Percentiles rank a stretch among this genome's conserved stretches.
Evolutionary conservation across 35 echinoderm and acorn worm genomes (phyloP).

Genomic region (Chiridota heheva): DNA sequence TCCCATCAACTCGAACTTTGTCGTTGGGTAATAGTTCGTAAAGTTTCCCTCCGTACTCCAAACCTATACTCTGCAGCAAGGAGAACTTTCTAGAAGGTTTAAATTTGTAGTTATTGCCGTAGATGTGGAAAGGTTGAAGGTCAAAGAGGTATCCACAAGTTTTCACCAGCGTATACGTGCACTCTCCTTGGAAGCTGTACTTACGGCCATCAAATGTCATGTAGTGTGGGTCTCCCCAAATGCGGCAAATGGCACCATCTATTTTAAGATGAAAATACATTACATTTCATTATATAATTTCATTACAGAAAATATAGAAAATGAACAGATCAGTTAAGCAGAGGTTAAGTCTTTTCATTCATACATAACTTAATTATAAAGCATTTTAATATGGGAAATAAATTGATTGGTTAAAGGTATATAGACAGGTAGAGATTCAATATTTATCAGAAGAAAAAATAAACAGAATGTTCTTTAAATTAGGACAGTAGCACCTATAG

Average conservation of each 20-base stretch:
- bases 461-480: too few relatives aligned
- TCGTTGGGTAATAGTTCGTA: constrained; percentile 13
- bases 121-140: constrained; percentile 14
- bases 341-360: too few relatives aligned
- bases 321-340: too few relatives aligned
- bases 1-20: constrained; percentile 41
- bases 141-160: constrained; percentile 36
- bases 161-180: constrained; percentile 25
- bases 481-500: too few relatives aligned
- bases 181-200: constrained; percentile 36
- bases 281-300: too few relatives aligned
- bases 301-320: too few relatives aligned
- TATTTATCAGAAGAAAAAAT: too few relatives aligned
- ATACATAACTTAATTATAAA: too few relatives aligned
- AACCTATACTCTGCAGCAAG: neutral
- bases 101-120: constrained; percentile 29
- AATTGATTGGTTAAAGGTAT: too few relatives aligned
- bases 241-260: constrained; percentile 7
- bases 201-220: constrained; percentile 38
- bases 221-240: constrained; percentile 47
- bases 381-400: too few relatives aligned
- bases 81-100: constrained; percentile 28
- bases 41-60: constrained; percentile 3
- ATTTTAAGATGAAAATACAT: too few relatives aligned
- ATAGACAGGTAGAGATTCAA: too few relatives aligned